A percentile compares a stretch with the other conserved stretches of the same genome.
Conservation (phyloP, 2,113 vertebrate species). For the Rhadina sibilatrix region DNA sequence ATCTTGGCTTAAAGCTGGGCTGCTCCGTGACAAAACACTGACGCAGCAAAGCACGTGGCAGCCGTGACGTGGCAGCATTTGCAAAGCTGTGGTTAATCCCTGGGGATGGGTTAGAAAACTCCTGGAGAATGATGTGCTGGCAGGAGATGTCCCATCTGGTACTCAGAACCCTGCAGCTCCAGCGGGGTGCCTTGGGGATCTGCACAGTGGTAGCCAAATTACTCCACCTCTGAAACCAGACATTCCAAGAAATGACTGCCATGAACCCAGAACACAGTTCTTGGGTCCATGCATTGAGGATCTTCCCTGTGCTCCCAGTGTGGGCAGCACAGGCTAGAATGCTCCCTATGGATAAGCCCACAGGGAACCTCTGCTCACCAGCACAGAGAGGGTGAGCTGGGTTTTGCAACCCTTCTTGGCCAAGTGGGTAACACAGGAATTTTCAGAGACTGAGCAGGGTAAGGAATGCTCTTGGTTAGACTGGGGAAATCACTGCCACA, state of each 20-base stretch:
- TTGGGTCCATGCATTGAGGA: accelerated
- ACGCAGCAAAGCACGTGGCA: background rate
- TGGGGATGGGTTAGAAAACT: background rate
- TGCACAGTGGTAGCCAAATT: background rate
- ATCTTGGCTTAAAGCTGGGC: background rate
- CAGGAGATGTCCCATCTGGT: background rate
- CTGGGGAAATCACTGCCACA: background rate
- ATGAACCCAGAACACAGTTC: accelerated
- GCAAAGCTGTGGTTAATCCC: background rate
- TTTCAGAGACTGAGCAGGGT: background rate
- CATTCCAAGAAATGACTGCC: background rate
- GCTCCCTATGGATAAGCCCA: background rate
- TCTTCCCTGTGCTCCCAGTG: background rate
- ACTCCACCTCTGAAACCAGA: background rate
- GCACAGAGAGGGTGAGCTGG: background rate
- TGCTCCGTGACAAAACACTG: background rate
- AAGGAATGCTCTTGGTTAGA: background rate
- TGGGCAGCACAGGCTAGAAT: background rate
- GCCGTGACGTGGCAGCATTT: accelerated
- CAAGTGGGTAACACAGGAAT: background rate
- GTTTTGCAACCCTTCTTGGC: background rate
- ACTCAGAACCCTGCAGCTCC: background rate
- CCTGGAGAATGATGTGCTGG: background rate
- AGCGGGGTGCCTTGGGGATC: background rate
- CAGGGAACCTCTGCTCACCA: background rate